Evolutionary conservation across 2,888 invertebrate genomes (phyloP).

Genomic region (Agrotis puta): DNA sequence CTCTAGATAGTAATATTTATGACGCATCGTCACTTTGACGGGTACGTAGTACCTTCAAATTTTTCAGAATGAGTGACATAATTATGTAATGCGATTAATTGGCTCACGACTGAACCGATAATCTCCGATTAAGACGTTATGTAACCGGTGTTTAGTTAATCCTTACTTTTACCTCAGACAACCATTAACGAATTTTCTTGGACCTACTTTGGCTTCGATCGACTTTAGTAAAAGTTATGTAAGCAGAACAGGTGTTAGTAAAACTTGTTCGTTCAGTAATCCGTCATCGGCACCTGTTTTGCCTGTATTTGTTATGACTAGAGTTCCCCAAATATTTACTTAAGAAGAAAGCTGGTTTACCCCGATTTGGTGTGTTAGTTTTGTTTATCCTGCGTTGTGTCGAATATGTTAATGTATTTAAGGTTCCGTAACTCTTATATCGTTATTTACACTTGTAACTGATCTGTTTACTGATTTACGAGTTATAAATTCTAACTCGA

Average conservation of each 20-base stretch:
- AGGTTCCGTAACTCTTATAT: background rate
- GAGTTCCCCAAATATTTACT: constrained; percentile 56
- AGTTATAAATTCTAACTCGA: too few relatives aligned
- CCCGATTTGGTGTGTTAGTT: constrained; percentile 32
- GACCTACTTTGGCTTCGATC: background rate
- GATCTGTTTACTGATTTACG: too few relatives aligned
- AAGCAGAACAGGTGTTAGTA: constrained; percentile 33
- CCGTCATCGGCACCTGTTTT: constrained; percentile 58
- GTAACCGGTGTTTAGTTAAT: background rate
- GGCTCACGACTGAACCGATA: background rate
- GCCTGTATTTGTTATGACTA: constrained; percentile 43
- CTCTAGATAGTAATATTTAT: too few relatives aligned
- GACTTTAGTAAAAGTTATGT: constrained; percentile 9
- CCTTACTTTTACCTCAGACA: too few relatives aligned
- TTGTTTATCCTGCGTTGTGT: constrained; percentile 37
- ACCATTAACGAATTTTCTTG: background rate
- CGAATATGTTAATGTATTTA: constrained; percentile 10
- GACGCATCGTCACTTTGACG: too few relatives aligned
- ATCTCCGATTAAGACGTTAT: background rate
- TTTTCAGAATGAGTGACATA: too few relatives aligned
- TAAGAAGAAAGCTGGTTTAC: constrained; percentile 38
- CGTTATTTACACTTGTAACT: background rate
- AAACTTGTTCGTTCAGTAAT: constrained; percentile 43
- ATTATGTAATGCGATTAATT: too few relatives aligned
- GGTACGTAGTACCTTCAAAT: too few relatives aligned